These are phyloP conservation scores for Lutraria rhynchaena DNA, from an alignment of 1,140 invertebrate genomes.

Conservation along the genomic window DNA sequence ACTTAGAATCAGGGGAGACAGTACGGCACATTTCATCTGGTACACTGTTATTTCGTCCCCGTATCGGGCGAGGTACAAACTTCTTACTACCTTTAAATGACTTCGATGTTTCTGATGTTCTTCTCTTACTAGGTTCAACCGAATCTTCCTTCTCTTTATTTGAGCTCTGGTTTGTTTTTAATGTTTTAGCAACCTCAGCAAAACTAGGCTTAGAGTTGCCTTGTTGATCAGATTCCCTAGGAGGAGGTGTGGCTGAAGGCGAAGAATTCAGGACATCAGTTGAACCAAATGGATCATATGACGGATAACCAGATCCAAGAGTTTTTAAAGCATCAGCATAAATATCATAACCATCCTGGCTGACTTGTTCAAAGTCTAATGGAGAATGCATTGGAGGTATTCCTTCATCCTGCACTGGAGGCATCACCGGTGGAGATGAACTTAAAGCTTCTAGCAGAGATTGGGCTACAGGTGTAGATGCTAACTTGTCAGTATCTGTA, in stretches of 20 bases:
- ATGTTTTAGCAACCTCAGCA: conserved; percentile 55
- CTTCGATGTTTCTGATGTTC: conserved; percentile 23
- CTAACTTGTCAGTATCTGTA: conserved; percentile 46
- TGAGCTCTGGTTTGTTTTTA: conserved; percentile 37
- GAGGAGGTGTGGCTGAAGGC: conserved; percentile 25
- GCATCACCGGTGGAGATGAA: conserved; percentile 15
- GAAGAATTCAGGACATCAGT: conserved; percentile 45
- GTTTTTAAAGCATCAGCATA: conserved; percentile 56
- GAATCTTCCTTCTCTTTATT: conserved; percentile 36
- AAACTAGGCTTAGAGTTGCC: conserved; percentile 47
- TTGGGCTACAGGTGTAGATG: conserved; percentile 49
- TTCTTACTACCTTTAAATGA: conserved; percentile 53
- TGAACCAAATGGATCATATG: conserved; percentile 40
- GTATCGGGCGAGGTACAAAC: conserved; percentile 41
- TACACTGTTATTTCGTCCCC: conserved; percentile 43
- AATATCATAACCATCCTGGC: conserved; percentile 52
- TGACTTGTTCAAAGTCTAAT: conserved; percentile 33
- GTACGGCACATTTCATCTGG: conserved; percentile 50
- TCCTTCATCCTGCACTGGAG: conserved; percentile 16
- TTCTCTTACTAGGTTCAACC: conserved; percentile 9
- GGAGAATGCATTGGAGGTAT: conserved; percentile 10
- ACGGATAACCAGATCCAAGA: conserved; percentile 26
- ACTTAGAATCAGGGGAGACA: conserved; percentile 59
- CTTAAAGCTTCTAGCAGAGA: conserved; percentile 49
- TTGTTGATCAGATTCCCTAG: conserved; percentile 21